Base-by-base conservation (phyloP, 2,888 invertebrate genomes). In the Panopea generosa region DNA sequence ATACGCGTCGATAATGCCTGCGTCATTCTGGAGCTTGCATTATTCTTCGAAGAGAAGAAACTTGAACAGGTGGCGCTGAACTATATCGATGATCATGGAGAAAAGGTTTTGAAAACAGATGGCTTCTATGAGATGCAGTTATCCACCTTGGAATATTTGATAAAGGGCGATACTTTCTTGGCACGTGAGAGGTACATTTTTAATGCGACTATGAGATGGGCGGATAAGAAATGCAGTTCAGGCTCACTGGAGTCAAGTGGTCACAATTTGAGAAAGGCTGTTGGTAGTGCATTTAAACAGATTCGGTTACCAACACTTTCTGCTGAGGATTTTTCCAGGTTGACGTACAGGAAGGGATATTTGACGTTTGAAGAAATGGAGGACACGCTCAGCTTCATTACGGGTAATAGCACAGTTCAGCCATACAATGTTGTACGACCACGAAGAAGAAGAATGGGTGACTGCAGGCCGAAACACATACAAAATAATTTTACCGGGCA, bases 31-130 rank as follows among this genome's bases (percentile, higher is more conserved):
- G 68, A 74, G 40, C 29, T 53, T 2, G 74, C 68, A 11, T 33
- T 74, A 9, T 69, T 74, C 22, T 74, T 63, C 40, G 59, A 47
- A 18, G 53, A 69, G n/a, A 52, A 63, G 22, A 43, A 65, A 16
- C 38, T 74, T 4, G 29, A 45, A 45, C 26, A 55, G 22, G 33
- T 38, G 3, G 55, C 55, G 3, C 16, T 52, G 16, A 27, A 60
- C n/a, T 69, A 68, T 20, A 69, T 74, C 18, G 74, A 74, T 27
- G 63, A 68, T 26, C 40, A 69, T 47, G 68, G 53, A 18, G 68
- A 53, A 49, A 45, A 63, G 16, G 29, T 74, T 26, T 56, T 74
- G 9, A 53, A 60, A 26, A 53, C 50, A 14, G 65, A 63, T 2
- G 68, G 55, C 22, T 74, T 74, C 11, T 20, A 59, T 29, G 74